These are phyloP conservation scores for Rhaphigaster nebulosa DNA, from an alignment of 2,888 invertebrate genomes.

Conservation along the genomic window DNA sequence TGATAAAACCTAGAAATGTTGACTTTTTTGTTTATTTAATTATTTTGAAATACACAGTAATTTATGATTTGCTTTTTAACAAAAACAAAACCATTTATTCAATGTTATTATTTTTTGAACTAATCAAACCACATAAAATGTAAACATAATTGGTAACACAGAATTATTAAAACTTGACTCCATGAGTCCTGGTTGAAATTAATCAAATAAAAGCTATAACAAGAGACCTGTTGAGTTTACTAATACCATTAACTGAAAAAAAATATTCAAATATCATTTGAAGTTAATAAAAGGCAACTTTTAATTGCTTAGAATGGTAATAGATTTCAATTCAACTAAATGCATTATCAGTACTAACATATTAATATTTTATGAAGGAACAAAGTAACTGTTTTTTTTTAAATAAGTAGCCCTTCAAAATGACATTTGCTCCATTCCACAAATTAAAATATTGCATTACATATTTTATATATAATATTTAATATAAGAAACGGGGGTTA, in stretches of 20 bases:
- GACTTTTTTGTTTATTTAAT: too few relatives aligned
- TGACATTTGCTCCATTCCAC: too few relatives aligned
- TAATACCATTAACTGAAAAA: not conserved
- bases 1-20: too few relatives aligned
- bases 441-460: too few relatives aligned
- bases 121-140: not conserved
- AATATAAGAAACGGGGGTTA: not conserved
- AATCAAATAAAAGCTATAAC: not conserved
- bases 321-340: not conserved
- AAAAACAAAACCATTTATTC: too few relatives aligned
- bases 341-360: too few relatives aligned
- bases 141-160: not conserved
- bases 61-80: too few relatives aligned
- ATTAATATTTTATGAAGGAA: too few relatives aligned
- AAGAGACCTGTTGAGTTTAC: not conserved
- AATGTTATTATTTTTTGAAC: not conserved
- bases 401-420: too few relatives aligned
- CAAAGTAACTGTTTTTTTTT: too few relatives aligned
- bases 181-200: not conserved
- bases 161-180: not conserved
- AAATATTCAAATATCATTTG: not conserved
- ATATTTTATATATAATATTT: not conserved
- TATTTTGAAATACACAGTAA: too few relatives aligned
- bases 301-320: not conserved
- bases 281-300: not conserved